Percentiles rank a stretch among this genome's conserved stretches.
These are phyloP conservation scores for Mesoclemmys tuberculata DNA, from an alignment of 2,113 vertebrate genomes.

Conservation along the genomic window DNA sequence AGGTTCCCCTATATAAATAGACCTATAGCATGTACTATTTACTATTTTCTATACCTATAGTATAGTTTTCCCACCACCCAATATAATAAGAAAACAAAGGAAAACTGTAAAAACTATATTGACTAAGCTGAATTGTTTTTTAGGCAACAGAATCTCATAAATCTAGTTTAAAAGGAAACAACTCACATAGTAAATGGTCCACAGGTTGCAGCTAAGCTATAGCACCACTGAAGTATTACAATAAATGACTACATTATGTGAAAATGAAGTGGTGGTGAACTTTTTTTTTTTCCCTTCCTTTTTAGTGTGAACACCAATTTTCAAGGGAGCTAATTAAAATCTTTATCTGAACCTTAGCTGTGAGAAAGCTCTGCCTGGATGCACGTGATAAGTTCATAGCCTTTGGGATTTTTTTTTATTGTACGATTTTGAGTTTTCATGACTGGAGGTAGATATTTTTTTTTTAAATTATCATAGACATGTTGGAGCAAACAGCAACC, in stretches of 20 bases:
- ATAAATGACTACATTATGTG: not conserved
- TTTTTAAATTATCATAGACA: not conserved
- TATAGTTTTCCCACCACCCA: too few relatives aligned
- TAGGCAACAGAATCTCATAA: not conserved
- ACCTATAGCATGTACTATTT: too few relatives aligned
- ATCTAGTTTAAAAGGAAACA: not conserved
- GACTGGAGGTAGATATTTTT: not conserved
- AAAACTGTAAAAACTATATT: not conserved
- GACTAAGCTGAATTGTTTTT: rapidly evolving
- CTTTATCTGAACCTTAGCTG: conserved; percentile 76
- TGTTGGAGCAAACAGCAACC: conserved; percentile 2
- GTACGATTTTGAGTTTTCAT: conserved; percentile 48
- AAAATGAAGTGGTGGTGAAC: conserved; percentile 68
- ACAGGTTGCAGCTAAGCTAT: not conserved
- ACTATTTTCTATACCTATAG: too few relatives aligned
- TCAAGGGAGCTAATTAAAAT: conserved; percentile 85
- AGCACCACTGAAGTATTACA: not conserved
- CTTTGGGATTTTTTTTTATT: conserved; percentile 68
- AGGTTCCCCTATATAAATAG: not conserved
- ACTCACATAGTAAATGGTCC: not conserved
- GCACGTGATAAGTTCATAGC: conserved; percentile 43
- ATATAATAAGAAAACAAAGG: not conserved
- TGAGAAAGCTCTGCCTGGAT: conserved; percentile 63
- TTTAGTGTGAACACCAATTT: conserved; percentile 78
- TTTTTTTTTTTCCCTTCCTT: conserved; percentile 65